Conservation (phyloP, 2,113 vertebrate species). For the Chlamydotis undulata region DNA sequence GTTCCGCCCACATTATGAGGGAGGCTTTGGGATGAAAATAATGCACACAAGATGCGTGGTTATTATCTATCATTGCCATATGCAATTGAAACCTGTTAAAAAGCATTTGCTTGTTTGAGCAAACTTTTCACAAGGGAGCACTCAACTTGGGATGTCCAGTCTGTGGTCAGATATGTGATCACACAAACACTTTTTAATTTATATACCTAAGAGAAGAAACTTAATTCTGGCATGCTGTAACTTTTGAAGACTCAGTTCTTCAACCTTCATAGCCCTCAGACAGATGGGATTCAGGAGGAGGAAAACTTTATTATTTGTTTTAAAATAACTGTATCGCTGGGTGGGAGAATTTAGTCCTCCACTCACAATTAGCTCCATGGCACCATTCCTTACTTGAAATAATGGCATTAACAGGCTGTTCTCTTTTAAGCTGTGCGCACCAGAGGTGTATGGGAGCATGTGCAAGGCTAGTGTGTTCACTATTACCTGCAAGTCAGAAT, state of each 20-base stretch:
- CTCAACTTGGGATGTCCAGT: not conserved
- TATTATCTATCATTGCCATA: not conserved
- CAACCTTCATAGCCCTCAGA: slow-evolving; percentile 45
- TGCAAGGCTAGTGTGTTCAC: rapidly evolving
- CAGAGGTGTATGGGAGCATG: not conserved
- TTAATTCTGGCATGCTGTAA: not conserved
- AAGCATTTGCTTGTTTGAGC: not conserved
- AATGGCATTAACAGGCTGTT: not conserved
- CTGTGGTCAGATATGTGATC: not conserved
- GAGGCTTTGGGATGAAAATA: not conserved
- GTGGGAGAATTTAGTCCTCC: slow-evolving; percentile 44
- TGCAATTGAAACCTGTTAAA: not conserved
- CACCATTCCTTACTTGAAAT: not conserved
- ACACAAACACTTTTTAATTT: not conserved
- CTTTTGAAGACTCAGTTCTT: not conserved
- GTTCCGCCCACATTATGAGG: not conserved
- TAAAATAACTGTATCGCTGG: slow-evolving; percentile 54
- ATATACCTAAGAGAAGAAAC: not conserved
- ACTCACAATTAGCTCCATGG: not conserved
- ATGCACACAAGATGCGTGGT: not conserved
- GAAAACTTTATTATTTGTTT: slow-evolving; percentile 34
- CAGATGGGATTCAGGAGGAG: slow-evolving; percentile 60
- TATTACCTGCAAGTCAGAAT: not conserved
- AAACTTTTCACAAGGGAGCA: not conserved
- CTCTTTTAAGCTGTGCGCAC: not conserved